Conservation (phyloP, 53 echinoderm and acorn worm genomes). For the Echinometra lucunter region DNA sequence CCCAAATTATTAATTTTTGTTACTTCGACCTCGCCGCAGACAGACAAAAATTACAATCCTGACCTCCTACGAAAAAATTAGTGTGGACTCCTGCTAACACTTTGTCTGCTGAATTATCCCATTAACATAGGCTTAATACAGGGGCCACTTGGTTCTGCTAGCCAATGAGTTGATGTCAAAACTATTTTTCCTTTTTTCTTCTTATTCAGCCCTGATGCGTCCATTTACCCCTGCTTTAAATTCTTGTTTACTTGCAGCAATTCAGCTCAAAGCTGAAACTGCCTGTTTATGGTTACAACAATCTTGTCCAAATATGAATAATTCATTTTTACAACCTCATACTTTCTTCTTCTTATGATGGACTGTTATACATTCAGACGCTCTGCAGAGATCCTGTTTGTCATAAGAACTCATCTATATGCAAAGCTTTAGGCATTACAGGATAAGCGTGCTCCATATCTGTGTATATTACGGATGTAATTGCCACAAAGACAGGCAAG, state of each 20-base stretch:
- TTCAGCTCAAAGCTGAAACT: no score
- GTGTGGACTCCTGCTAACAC: no score
- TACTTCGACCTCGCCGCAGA: no score
- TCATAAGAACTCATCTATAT: background rate
- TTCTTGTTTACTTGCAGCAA: background rate
- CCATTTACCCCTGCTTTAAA: background rate
- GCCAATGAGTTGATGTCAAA: no score
- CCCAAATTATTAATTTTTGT: no score
- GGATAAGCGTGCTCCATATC: background rate
- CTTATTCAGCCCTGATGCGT: no score
- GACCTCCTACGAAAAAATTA: no score
- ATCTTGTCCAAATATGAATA: background rate
- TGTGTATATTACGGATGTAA: background rate
- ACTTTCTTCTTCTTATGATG: background rate
- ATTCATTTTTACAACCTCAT: background rate
- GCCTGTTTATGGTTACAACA: background rate
- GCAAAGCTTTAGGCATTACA: conserved; percentile 4
- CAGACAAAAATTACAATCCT: no score
- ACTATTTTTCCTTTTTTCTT: no score
- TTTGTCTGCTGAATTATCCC: no score
- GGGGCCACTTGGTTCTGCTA: no score
- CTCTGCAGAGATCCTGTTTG: background rate
- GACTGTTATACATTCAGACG: background rate
- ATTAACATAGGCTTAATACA: no score
- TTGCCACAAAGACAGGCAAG: background rate